A percentile compares a stretch with the other conserved stretches of the same genome.
Conservation (phyloP, 64 coral and sea anemone genomes). For the Cladopsammia gracilis region DNA sequence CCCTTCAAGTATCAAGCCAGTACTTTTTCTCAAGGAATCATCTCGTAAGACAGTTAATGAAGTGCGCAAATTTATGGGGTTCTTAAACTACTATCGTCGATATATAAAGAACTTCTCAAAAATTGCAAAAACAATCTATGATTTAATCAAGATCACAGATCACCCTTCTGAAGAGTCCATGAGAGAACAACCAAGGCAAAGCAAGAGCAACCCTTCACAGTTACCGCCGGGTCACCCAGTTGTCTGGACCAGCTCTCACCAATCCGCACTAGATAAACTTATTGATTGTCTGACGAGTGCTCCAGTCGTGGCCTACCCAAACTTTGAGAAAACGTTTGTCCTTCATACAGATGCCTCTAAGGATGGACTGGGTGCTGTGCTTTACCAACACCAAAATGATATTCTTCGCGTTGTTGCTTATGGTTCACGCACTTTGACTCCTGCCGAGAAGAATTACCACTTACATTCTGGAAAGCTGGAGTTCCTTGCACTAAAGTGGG, state of each 20-base stretch:
- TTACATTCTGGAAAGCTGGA: slow-evolving; percentile 36
- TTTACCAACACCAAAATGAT: slow-evolving; percentile 45
- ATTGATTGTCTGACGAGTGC: slow-evolving; percentile 10
- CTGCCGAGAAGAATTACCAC: slow-evolving; percentile 44
- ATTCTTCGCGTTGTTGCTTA: slow-evolving; percentile 36
- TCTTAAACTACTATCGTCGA: slow-evolving; percentile 56
- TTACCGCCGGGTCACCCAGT: slow-evolving; percentile 45
- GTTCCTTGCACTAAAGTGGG: slow-evolving; percentile 36
- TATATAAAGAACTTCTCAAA: slow-evolving; percentile 62
- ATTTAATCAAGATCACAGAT: slow-evolving; percentile 12
- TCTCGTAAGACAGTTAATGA: slow-evolving; percentile 57
- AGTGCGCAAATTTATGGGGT: slow-evolving; percentile 53
- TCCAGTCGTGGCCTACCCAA: slow-evolving; percentile 41
- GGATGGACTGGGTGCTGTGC: slow-evolving; percentile 51
- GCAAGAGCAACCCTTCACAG: not conserved
- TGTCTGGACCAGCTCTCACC: slow-evolving; percentile 31
- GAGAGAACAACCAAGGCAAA: not conserved
- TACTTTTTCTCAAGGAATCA: slow-evolving; percentile 43
- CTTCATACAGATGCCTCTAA: slow-evolving; percentile 49
- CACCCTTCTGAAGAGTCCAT: not conserved
- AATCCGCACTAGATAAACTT: slow-evolving; percentile 13
- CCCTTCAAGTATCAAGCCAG: slow-evolving; percentile 53
- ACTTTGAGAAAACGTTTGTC: slow-evolving; percentile 29
- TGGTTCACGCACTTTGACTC: slow-evolving; percentile 36
- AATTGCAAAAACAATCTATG: slow-evolving; percentile 43